Evolutionary conservation across 2,888 invertebrate species (phyloP).

Genomic region (Margaritifera margaritifera): DNA sequence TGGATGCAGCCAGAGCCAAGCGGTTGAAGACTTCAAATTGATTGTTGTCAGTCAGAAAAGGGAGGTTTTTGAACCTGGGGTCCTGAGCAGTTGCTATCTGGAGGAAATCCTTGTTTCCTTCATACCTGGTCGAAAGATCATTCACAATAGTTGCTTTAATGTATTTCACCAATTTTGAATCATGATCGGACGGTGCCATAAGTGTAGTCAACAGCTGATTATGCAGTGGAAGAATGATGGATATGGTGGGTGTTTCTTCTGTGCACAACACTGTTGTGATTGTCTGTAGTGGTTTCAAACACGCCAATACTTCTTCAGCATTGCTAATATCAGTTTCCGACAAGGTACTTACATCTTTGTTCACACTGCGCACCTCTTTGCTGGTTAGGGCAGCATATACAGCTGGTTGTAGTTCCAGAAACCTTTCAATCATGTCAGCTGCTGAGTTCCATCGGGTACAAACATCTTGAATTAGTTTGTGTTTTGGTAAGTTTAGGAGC

Average conservation of each 20-base stretch:
- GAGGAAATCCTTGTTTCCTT: too few relatives aligned
- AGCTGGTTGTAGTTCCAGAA: slow-evolving; percentile 8
- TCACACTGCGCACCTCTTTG: slow-evolving; percentile 1
- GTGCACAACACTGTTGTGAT: slow-evolving; percentile 9
- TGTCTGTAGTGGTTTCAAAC: slow-evolving; percentile 9
- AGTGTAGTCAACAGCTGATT: neutral
- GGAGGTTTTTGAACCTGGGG: too few relatives aligned
- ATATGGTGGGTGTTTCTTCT: neutral
- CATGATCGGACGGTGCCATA: too few relatives aligned
- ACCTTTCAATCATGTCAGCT: slow-evolving; percentile 9
- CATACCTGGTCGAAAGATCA: too few relatives aligned
- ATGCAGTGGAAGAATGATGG: slow-evolving; percentile 3
- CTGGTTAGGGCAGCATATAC: slow-evolving; percentile 1
- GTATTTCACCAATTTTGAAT: too few relatives aligned
- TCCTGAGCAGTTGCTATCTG: too few relatives aligned
- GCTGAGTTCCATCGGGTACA: slow-evolving; percentile 7
- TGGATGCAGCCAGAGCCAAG: too few relatives aligned
- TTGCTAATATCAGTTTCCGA: slow-evolving; percentile 4
- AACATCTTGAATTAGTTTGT: slow-evolving; percentile 16
- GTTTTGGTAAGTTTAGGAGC: slow-evolving; percentile 2
- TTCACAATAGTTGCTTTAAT: too few relatives aligned
- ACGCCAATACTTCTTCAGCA: slow-evolving; percentile 2
- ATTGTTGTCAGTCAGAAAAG: too few relatives aligned
- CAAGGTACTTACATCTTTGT: neutral
- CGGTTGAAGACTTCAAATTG: too few relatives aligned